Conservation (phyloP, 2,888 invertebrate species). For the Rotaria socialis region DNA sequence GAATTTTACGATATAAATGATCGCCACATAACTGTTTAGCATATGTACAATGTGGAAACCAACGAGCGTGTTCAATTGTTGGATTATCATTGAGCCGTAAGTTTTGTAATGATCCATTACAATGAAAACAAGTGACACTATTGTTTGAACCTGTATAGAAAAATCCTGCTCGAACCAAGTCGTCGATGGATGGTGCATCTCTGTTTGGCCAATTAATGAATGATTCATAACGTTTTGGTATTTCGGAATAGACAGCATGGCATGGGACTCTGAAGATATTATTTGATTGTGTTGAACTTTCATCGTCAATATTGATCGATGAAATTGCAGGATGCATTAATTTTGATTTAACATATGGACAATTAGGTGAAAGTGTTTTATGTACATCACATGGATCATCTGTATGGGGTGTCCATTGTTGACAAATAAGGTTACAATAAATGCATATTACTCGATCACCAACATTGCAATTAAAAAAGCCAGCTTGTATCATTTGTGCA, state of each 20-base stretch:
- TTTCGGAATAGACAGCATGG: background rate
- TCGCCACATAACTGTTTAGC: too few relatives aligned
- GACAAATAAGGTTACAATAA: background rate
- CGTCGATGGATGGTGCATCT: too few relatives aligned
- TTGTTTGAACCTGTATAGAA: too few relatives aligned
- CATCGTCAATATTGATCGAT: background rate
- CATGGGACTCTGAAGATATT: background rate
- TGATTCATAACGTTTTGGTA: background rate
- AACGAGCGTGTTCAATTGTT: too few relatives aligned
- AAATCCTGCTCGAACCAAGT: too few relatives aligned
- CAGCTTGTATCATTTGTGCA: background rate
- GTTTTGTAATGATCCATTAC: too few relatives aligned
- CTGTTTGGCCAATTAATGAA: too few relatives aligned
- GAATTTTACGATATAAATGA: too few relatives aligned
- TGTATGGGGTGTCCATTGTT: background rate
- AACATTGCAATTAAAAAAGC: background rate
- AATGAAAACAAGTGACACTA: too few relatives aligned
- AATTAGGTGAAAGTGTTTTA: background rate
- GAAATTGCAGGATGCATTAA: background rate
- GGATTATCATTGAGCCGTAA: too few relatives aligned
- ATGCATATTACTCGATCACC: background rate
- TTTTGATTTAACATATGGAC: background rate
- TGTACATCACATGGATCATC: constrained; percentile 25
- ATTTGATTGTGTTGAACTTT: background rate
- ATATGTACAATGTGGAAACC: too few relatives aligned